Conservation (phyloP, 1,140 invertebrate genomes). For the Saccostrea echinata region DNA sequence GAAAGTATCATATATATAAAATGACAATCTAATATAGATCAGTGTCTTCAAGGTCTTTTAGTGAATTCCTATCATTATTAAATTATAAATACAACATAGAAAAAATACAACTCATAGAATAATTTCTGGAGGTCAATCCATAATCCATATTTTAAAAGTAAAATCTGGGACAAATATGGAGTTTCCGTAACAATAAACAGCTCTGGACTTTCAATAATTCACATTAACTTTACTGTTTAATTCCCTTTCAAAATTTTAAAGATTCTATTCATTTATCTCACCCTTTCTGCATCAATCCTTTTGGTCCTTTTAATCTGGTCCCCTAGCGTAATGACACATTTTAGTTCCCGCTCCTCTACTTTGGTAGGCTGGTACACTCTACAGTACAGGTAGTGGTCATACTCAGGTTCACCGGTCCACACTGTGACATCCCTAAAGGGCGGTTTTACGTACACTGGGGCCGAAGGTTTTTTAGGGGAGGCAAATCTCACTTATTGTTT, state of each 20-base stretch:
- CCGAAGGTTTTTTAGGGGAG: conserved; percentile 54
- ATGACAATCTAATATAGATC: too few relatives aligned
- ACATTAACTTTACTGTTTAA: too few relatives aligned
- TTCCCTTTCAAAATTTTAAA: too few relatives aligned
- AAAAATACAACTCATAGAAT: too few relatives aligned
- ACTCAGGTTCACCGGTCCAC: conserved; percentile 75
- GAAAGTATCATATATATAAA: too few relatives aligned
- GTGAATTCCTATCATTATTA: too few relatives aligned
- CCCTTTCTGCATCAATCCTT: conserved; percentile 64
- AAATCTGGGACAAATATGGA: neutral
- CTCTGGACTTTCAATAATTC: too few relatives aligned
- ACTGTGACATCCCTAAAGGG: conserved; percentile 65
- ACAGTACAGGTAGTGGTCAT: conserved; percentile 73
- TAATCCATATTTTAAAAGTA: too few relatives aligned
- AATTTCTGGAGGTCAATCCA: too few relatives aligned
- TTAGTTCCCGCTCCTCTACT: conserved; percentile 68
- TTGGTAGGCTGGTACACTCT: conserved; percentile 74
- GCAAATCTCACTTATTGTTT: conserved; percentile 74
- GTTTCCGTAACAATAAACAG: neutral
- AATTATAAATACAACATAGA: too few relatives aligned
- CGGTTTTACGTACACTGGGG: conserved; percentile 62
- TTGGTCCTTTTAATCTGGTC: conserved; percentile 74
- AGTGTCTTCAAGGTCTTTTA: too few relatives aligned
- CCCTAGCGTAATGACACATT: conserved; percentile 73
- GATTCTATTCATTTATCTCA: neutral